Evolutionary conservation across 1,140 invertebrate genomes (phyloP).

Genomic region (fruit fly (Drosophila melanogaster)): Release_6_plus_ISO1_MT NC_004354.4:17293501-17294000

Average conservation of each 20-base stretch:
- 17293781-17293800: neutral
- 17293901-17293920: slow-evolving; percentile 12
- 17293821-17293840: slow-evolving; percentile 22
- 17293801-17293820: slow-evolving; percentile 11
- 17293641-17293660: neutral
- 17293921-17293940: slow-evolving; percentile 21
- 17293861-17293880: slow-evolving; percentile 47
- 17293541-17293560: no score
- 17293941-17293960: slow-evolving; percentile 40
- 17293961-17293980: slow-evolving; percentile 29
- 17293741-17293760: slow-evolving; percentile 29
- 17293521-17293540: no score
- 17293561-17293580: no score
- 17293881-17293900: slow-evolving; percentile 4
- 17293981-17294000: slow-evolving; percentile 49
- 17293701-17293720: slow-evolving; percentile 51
- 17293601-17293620: no score
- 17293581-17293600: no score
- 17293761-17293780: slow-evolving; percentile 17
- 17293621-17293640: no score
- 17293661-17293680: neutral
- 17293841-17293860: slow-evolving; percentile 43
- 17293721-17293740: slow-evolving; percentile 65
- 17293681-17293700: slow-evolving; percentile 34
- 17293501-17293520: neutral